Evolutionary conservation across 2,888 invertebrate species (phyloP), one percentile per base, ranked within the genome.

Genomic region (Caenorhabditis sp.): DNA sequence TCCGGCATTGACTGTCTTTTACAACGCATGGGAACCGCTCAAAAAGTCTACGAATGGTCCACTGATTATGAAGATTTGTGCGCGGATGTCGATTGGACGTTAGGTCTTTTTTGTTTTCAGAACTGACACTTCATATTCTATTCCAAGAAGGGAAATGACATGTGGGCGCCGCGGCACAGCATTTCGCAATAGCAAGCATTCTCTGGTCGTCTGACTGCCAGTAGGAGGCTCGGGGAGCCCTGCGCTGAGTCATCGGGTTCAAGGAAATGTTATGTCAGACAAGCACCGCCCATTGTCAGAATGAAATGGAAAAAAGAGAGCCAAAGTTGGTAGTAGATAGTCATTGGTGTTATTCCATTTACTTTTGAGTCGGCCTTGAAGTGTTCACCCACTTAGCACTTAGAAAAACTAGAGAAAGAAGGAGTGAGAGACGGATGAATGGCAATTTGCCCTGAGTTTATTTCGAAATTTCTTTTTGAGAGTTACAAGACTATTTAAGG

Each of bases 1-100:
- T 85, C 84, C 18, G 85, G 84, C 18, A 55, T 84, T 20, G 81
- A 85, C 50, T 85, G 85, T 71, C 78, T 85, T 1, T 28, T 85
- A 8, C 74, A 85, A 65, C 74, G 85, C 6, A 56, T 78, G 64
- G 71, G 70, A 47, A 77, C 72, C 0, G 82, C 74, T 40, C 50
- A 60, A 58, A 80, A 82, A 44, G 28, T 84, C 13, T 85, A 84
- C 37, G 84, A 82, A 64, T 82, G 83, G 67, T 70, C 84, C 9
- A 82, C 83, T 24, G 67, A 68, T 28, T 55, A 82, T 40, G 61
- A 80, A 26, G 81, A 84, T 44, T 40, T 78, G 44, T 85, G 85
- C 35, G 47, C 61, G 4, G 71, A 84, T 70, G 82, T 85, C 4
- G 82, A 85, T 51, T 85, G 85, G 85, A 68, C 53, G 83, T 83